Evolutionary conservation across 2,888 invertebrate species (phyloP).

Genomic region (Pteria penguin): DNA sequence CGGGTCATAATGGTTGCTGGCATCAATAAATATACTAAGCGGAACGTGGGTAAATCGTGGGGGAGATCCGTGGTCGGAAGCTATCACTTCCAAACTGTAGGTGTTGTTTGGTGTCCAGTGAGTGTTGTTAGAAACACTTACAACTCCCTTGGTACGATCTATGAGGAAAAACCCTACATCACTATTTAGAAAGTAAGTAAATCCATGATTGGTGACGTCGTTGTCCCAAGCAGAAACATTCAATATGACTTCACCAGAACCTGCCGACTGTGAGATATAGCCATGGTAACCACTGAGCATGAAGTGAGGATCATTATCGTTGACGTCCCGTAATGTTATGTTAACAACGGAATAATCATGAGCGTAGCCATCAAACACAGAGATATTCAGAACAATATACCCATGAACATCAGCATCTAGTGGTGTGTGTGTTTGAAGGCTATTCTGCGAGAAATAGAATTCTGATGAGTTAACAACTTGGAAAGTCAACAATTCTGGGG

Average conservation of each 20-base stretch:
- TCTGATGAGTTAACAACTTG: background rate
- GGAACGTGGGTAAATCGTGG: conserved; percentile 6
- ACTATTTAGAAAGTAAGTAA: conserved; percentile 27
- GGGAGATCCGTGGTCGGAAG: conserved; percentile 32
- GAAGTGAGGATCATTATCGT: conserved; percentile 29
- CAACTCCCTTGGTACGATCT: conserved; percentile 7
- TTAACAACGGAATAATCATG: conserved; percentile 7
- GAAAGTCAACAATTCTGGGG: background rate
- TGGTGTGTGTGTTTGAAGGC: background rate
- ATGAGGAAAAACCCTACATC: conserved; percentile 29
- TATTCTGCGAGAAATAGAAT: conserved; percentile 11
- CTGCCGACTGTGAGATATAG: background rate
- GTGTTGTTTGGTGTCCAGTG: conserved; percentile 18
- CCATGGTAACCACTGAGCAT: background rate
- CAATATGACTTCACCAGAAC: background rate
- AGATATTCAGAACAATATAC: conserved; percentile 1
- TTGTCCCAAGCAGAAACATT: conserved; percentile 16
- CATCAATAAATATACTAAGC: conserved; percentile 23
- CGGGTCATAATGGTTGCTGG: conserved; percentile 31
- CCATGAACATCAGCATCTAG: conserved; percentile 10
- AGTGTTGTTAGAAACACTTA: background rate
- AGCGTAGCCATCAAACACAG: conserved; percentile 19
- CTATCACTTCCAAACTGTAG: conserved; percentile 17
- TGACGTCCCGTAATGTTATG: conserved; percentile 17
- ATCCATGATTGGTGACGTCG: conserved; percentile 26